Evolutionary conservation across 1,140 invertebrate genomes (phyloP).

Genomic region (Lineus longissimus): DNA sequence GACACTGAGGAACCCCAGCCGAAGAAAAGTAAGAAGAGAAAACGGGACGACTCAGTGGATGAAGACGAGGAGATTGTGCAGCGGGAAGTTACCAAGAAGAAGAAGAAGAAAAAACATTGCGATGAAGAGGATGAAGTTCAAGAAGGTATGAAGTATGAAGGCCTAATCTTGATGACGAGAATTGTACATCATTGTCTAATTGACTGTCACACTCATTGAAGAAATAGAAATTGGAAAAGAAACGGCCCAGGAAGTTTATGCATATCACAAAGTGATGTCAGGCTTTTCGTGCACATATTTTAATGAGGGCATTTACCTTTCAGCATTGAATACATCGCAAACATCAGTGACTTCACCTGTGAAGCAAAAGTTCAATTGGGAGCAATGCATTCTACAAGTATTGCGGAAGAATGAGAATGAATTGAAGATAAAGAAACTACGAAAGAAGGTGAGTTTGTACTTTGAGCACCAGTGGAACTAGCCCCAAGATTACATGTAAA

Average conservation of each 20-base stretch:
- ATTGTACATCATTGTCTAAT: no score
- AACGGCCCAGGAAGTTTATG: no score
- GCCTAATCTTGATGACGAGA: no score
- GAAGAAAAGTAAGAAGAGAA: constrained; percentile 17
- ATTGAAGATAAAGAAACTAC: constrained; percentile 34
- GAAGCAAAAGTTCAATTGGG: constrained; percentile 30
- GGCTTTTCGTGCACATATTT: no score
- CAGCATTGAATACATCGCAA: no score
- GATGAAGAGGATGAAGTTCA: not conserved
- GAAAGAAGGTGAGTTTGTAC: constrained; percentile 30
- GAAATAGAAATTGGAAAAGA: not conserved
- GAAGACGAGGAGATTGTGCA: constrained; percentile 19
- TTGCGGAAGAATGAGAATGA: constrained; percentile 26
- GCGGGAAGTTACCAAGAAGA: constrained; percentile 7
- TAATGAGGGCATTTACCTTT: no score
- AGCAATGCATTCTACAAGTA: constrained; percentile 25
- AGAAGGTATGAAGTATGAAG: not conserved
- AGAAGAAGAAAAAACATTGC: not conserved
- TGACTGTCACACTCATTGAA: no score
- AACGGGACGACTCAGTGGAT: constrained; percentile 7
- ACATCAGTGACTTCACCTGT: no score
- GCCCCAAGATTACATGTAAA: no score
- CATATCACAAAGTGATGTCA: no score
- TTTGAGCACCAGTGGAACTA: not conserved
- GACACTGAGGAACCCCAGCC: constrained; percentile 17